phyloP scores from a whole-genome alignment of 2,113 vertebrate species.

The Merops nubicus region DNA sequence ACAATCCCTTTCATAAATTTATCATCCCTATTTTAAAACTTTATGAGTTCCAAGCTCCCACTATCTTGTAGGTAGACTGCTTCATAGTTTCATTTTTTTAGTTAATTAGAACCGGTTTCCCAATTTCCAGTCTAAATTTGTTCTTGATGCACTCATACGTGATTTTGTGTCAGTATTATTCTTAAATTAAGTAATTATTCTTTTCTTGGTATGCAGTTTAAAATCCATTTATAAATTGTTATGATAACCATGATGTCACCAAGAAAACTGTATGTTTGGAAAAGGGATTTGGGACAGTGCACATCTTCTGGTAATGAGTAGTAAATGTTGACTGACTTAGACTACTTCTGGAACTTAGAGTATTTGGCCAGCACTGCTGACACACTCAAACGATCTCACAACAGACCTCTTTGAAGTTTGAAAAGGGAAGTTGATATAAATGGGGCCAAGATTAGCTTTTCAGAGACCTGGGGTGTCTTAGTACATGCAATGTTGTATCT shows the following conservation, averaged over 20 bases:
- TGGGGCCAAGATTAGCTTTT: background rate
- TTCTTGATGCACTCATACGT: background rate
- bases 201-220: background rate
- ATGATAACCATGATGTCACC: background rate
- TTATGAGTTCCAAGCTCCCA: background rate
- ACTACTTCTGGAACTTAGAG: background rate
- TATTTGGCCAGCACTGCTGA: conserved; percentile 20
- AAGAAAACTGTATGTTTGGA: background rate
- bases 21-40: background rate
- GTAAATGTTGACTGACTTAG: background rate
- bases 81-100: background rate
- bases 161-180: background rate
- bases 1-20: background rate
- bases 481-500: background rate
- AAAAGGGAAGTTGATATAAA: background rate
- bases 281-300: background rate
- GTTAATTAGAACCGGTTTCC: background rate
- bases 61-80: background rate
- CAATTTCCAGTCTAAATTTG: background rate
- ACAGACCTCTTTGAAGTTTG: background rate
- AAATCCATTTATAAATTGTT: background rate
- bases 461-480: background rate
- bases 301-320: background rate
- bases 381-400: conserved; percentile 4
- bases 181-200: background rate